Evolutionary conservation across 2,113 vertebrate genomes (phyloP).

Genomic region (Bostrychus sinensis): DNA sequence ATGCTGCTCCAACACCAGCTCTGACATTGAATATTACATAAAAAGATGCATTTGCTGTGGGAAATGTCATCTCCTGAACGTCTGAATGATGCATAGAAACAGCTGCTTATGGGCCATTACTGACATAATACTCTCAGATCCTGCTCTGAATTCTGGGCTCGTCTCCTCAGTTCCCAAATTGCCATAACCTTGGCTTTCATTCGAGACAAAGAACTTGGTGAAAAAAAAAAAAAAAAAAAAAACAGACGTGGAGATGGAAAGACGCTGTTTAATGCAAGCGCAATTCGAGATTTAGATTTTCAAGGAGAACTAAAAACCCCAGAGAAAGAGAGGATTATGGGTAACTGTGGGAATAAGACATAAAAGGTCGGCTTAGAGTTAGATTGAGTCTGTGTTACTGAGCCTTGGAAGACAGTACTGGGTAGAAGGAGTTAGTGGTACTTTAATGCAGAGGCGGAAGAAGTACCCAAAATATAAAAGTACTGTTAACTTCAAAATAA

Average conservation of each 20-base stretch:
- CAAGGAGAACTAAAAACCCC: slow-evolving; percentile 5
- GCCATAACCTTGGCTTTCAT: slow-evolving; percentile 12
- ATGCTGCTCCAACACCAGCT: too few relatives aligned
- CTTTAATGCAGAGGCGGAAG: too few relatives aligned
- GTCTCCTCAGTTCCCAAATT: background rate
- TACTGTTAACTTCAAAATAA: too few relatives aligned
- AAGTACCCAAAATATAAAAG: too few relatives aligned
- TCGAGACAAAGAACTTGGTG: slow-evolving; percentile 17
- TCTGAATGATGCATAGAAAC: background rate
- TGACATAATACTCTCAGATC: background rate
- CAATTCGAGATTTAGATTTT: background rate
- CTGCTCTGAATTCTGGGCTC: background rate
- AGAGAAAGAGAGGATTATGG: slow-evolving; percentile 1
- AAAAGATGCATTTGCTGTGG: too few relatives aligned
- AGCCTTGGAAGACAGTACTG: too few relatives aligned
- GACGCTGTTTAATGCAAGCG: too few relatives aligned
- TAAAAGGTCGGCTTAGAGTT: background rate
- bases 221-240: too few relatives aligned
- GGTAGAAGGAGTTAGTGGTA: slow-evolving; percentile 15
- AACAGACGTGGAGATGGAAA: too few relatives aligned
- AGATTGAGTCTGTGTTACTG: background rate
- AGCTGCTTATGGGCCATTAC: background rate
- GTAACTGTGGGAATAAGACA: slow-evolving; percentile 7
- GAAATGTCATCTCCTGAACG: slow-evolving; percentile 8
- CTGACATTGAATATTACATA: too few relatives aligned